These are phyloP conservation scores for Ptychochromis oligacanthus DNA, from an alignment of 2,113 vertebrate species.

Conservation along the genomic window DNA sequence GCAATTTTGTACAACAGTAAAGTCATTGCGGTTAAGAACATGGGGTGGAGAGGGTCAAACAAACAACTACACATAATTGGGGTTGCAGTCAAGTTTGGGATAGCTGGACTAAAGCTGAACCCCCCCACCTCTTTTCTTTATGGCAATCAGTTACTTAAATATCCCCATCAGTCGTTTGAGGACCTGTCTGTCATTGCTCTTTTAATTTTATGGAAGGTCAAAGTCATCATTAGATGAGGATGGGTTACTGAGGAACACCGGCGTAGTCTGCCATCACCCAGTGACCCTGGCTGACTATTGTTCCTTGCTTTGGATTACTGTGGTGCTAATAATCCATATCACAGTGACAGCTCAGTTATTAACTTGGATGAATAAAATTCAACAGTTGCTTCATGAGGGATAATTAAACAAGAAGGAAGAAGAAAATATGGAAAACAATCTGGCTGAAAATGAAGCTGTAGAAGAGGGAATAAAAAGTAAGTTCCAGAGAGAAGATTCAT, in stretches of 20 bases:
- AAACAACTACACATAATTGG: neutral
- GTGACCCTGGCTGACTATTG: slow-evolving; percentile 7
- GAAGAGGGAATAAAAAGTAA: neutral
- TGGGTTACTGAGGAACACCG: slow-evolving; percentile 2
- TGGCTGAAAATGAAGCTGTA: neutral
- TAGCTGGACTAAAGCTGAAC: neutral
- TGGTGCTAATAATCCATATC: neutral
- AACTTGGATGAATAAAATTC: neutral
- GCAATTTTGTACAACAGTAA: neutral
- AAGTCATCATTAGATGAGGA: slow-evolving; percentile 18
- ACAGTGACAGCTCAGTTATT: neutral
- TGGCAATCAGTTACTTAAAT: slow-evolving; percentile 12
- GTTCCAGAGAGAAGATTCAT: neutral
- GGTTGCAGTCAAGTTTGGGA: neutral
- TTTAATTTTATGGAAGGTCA: slow-evolving; percentile 35
- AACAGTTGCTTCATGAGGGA: neutral
- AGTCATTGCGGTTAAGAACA: neutral
- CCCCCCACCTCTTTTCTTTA: neutral
- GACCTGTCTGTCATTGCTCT: neutral
- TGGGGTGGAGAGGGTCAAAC: neutral
- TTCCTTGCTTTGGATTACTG: neutral
- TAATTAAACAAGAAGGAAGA: neutral
- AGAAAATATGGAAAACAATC: neutral
- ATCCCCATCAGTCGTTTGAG: neutral
- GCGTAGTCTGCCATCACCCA: neutral